phyloP scores from a whole-genome alignment of 2,888 invertebrate species.

The Theretra japonica region DNA sequence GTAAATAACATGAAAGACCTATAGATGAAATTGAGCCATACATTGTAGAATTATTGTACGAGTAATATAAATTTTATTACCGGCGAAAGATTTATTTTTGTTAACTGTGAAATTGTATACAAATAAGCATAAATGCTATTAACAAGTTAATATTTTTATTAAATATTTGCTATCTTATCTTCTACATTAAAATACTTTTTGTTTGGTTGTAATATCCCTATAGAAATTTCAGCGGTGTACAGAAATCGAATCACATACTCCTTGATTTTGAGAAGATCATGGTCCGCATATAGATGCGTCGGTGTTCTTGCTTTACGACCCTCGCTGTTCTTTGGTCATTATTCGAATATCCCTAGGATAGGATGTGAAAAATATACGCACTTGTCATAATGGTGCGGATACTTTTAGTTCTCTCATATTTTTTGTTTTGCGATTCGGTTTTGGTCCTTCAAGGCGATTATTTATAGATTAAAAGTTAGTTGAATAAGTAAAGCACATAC shows the following conservation, averaged over 20 bases:
- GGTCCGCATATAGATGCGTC: slow-evolving; percentile 72
- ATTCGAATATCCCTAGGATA: slow-evolving; percentile 38
- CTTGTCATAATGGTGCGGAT: not conserved
- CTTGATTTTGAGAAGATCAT: slow-evolving; percentile 80
- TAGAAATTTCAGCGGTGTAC: slow-evolving; percentile 57
- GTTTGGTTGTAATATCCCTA: slow-evolving; percentile 53
- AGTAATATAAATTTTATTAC: too few species aligned
- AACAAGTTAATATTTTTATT: too few species aligned
- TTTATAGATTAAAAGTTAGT: not conserved
- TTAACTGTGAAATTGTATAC: too few species aligned
- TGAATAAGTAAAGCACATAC: not conserved
- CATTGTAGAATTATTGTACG: too few species aligned
- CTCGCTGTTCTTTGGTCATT: slow-evolving; percentile 52
- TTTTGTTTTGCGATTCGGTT: not conserved
- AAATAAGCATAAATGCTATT: too few species aligned
- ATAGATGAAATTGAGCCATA: too few species aligned
- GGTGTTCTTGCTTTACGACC: slow-evolving; percentile 52
- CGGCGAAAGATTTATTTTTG: too few species aligned
- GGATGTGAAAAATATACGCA: slow-evolving; percentile 26
- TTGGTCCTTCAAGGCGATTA: not conserved
- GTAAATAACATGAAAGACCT: too few species aligned
- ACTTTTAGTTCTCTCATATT: not conserved
- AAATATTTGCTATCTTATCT: too few species aligned
- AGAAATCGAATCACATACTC: slow-evolving; percentile 84
- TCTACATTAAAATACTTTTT: too few species aligned